These are phyloP conservation scores for Monarcha castaneiventris DNA, from an alignment of 2,113 vertebrate genomes.

Conservation along the genomic window DNA sequence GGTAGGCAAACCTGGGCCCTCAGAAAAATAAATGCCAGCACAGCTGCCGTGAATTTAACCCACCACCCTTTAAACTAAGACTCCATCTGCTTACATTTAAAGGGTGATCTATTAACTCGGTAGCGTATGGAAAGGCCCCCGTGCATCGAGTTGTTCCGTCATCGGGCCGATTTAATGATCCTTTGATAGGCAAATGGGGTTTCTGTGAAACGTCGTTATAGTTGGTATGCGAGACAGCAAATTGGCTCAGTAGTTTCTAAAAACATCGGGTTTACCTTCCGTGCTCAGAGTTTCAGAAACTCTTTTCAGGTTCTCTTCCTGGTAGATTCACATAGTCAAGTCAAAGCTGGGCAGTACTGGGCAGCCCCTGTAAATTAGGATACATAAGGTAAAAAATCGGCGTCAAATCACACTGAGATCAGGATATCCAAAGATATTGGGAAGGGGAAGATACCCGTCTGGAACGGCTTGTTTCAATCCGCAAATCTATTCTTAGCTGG, in stretches of 20 bases:
- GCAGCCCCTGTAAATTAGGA: background rate
- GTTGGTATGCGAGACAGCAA: background rate
- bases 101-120: slow-evolving; percentile 27
- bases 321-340: slow-evolving; percentile 7
- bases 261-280: background rate
- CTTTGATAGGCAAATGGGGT: background rate
- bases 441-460: background rate
- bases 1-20: background rate
- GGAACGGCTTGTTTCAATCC: background rate
- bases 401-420: background rate
- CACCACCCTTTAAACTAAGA: background rate
- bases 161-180: background rate
- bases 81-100: slow-evolving; percentile 33
- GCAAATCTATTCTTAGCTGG: background rate
- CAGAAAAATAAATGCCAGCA: background rate
- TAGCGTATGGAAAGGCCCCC: background rate
- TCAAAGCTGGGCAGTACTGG: background rate
- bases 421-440: background rate
- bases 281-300: background rate
- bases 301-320: background rate
- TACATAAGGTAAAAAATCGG: background rate
- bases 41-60: background rate
- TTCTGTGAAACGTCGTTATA: background rate
- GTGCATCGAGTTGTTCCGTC: background rate
- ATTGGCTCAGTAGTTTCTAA: background rate